A percentile compares a stretch with the other conserved stretches of the same genome.
These are phyloP conservation scores for Buphagus erythrorhynchus DNA, from an alignment of 2,797 vertebrate genomes.

Conservation along the genomic window DNA sequence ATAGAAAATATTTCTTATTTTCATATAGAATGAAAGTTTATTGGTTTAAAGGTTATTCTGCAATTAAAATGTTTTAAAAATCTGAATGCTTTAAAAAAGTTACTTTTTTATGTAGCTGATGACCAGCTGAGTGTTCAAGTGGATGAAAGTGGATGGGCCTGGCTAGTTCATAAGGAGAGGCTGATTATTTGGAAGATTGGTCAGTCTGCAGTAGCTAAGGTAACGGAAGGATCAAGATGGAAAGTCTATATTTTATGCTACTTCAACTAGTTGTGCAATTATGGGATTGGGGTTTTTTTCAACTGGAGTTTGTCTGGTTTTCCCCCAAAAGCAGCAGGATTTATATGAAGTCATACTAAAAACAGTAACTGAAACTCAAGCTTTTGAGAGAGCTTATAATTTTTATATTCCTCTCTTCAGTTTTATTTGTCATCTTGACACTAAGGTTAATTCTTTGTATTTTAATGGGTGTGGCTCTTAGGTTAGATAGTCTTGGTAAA, in stretches of 20 bases:
- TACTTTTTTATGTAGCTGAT: slow-evolving; percentile 62
- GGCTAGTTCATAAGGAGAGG: slow-evolving; percentile 89
- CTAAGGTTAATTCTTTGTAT: background rate
- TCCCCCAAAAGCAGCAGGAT: rapidly evolving
- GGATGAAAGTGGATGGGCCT: slow-evolving; percentile 92
- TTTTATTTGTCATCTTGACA: background rate
- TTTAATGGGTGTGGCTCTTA: background rate
- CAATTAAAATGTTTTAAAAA: background rate
- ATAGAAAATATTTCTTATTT: background rate
- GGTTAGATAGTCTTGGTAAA: background rate
- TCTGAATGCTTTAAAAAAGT: background rate
- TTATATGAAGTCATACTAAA: background rate
- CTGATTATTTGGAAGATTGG: slow-evolving; percentile 95
- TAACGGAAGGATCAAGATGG: slow-evolving; percentile 54
- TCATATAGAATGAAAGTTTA: background rate
- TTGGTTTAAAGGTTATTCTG: background rate
- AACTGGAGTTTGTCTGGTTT: background rate
- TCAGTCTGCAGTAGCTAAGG: slow-evolving; percentile 90
- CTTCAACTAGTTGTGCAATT: background rate
- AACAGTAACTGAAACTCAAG: background rate
- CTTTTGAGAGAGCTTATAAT: background rate
- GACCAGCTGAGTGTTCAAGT: slow-evolving; percentile 88
- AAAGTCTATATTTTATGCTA: background rate
- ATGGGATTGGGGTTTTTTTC: rapidly evolving
- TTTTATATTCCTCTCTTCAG: background rate